Evolutionary conservation across 2,888 invertebrate species (phyloP).

Genomic region (Amphipyra tragopoginis): DNA sequence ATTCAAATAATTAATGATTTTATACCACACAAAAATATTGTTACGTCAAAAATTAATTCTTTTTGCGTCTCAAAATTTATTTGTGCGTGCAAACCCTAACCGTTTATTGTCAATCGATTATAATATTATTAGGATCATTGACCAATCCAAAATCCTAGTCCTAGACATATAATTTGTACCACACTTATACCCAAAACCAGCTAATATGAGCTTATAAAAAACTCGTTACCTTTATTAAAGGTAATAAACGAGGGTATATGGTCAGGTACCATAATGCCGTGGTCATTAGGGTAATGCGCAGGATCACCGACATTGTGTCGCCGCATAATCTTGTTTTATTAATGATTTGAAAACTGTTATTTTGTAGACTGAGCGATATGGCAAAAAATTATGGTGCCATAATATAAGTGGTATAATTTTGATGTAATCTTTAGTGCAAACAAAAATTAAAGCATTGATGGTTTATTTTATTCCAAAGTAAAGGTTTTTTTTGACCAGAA

Average conservation of each 20-base stretch:
- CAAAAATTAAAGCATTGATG: too few relatives aligned
- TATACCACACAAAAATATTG: too few relatives aligned
- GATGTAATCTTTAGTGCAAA: too few relatives aligned
- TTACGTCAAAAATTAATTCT: too few relatives aligned
- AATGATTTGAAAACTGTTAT: slow-evolving; percentile 50
- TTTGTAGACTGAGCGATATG: slow-evolving; percentile 48
- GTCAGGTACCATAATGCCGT: slow-evolving; percentile 74
- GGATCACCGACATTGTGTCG: slow-evolving; percentile 72
- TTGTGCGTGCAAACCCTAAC: slow-evolving; percentile 10
- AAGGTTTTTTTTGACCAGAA: too few relatives aligned
- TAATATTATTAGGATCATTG: slow-evolving; percentile 39
- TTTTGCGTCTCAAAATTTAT: background rate
- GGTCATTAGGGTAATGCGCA: slow-evolving; percentile 78
- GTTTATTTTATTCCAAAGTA: too few relatives aligned
- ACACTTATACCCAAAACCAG: slow-evolving; percentile 68
- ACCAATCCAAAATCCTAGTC: slow-evolving; percentile 54
- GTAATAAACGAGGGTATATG: slow-evolving; percentile 83
- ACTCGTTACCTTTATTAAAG: slow-evolving; percentile 84
- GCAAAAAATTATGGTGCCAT: slow-evolving; percentile 47
- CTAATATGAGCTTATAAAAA: slow-evolving; percentile 70
- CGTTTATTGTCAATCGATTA: slow-evolving; percentile 60
- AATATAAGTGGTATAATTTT: too few relatives aligned
- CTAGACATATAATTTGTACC: slow-evolving; percentile 77
- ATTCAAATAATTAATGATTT: too few relatives aligned
- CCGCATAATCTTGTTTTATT: slow-evolving; percentile 59